A percentile compares a stretch with the other conserved stretches of the same genome.
Evolutionary conservation across 2,113 vertebrate genomes (phyloP).

Genomic region (Charadrius vociferus): DNA sequence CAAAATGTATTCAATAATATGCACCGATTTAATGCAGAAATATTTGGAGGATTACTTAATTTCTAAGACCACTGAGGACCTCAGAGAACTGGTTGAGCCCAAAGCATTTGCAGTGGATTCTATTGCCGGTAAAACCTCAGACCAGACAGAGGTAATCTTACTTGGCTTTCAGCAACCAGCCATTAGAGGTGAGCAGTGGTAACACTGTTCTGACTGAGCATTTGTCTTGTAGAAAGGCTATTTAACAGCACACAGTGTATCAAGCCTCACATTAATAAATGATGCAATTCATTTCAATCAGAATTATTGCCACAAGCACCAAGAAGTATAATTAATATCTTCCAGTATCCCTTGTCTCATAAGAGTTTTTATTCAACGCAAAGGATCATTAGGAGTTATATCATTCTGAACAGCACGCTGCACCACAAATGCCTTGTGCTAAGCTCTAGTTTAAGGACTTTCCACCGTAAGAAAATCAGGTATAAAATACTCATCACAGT

Average conservation of each 20-base stretch:
- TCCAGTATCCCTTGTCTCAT: background rate
- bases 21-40: background rate
- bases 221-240: background rate
- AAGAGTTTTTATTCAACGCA: background rate
- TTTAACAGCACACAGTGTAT: background rate
- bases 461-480: background rate
- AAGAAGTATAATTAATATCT: constrained; percentile 33
- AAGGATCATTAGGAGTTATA: background rate
- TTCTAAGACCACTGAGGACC: background rate
- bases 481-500: background rate
- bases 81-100: background rate
- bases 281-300: background rate
- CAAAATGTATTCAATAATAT: background rate
- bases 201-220: background rate
- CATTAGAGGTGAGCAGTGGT: background rate
- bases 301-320: constrained; percentile 24
- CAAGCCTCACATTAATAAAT: constrained; percentile 24
- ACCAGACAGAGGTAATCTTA: background rate
- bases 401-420: background rate
- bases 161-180: background rate
- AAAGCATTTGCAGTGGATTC: background rate
- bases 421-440: background rate
- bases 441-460: background rate
- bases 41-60: background rate
- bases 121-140: background rate